Evolutionary conservation across 1,140 invertebrate species (phyloP).

Genomic region (Schmidtea mediterranea): DNA sequence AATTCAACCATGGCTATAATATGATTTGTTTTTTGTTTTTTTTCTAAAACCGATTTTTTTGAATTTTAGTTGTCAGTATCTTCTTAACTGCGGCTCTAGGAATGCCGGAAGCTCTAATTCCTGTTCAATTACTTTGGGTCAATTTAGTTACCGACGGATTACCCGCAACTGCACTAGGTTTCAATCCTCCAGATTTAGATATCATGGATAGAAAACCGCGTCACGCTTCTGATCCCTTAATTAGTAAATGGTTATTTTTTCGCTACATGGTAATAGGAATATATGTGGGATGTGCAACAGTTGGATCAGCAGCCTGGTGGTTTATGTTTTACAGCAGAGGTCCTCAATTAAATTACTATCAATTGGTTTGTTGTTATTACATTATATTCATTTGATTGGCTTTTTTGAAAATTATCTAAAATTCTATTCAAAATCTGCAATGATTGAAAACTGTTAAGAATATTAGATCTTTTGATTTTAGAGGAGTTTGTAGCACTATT

Average conservation of each 20-base stretch:
- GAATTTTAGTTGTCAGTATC: slow-evolving; percentile 42
- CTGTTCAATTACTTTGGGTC: slow-evolving; percentile 95
- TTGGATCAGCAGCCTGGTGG: slow-evolving; percentile 95
- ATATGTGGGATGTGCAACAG: slow-evolving; percentile 78
- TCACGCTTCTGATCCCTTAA: slow-evolving; percentile 80
- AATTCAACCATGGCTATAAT: too few relatives aligned
- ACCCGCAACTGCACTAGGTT: slow-evolving; percentile 92
- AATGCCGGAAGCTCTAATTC: slow-evolving; percentile 93
- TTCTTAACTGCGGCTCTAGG: slow-evolving; percentile 97
- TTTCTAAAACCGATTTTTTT: too few relatives aligned
- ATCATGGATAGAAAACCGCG: slow-evolving; percentile 95
- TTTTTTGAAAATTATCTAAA: too few relatives aligned
- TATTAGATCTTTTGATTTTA: too few relatives aligned
- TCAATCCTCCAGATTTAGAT: slow-evolving; percentile 96
- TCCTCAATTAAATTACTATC: slow-evolving; percentile 80
- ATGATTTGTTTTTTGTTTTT: too few relatives aligned
- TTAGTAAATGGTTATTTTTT: slow-evolving; percentile 99
- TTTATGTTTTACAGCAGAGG: slow-evolving; percentile 78
- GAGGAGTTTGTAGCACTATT: too few relatives aligned
- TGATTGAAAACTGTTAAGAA: too few relatives aligned
- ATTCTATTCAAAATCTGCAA: too few relatives aligned
- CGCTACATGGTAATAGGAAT: slow-evolving; percentile 73
- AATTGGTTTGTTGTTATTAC: slow-evolving; percentile 43
- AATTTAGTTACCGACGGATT: slow-evolving; percentile 99
- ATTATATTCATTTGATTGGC: too few relatives aligned